phyloP scores from a whole-genome alignment of 37 sponge, comb jelly and placozoan species.

The Ephydatia muelleri region DNA sequence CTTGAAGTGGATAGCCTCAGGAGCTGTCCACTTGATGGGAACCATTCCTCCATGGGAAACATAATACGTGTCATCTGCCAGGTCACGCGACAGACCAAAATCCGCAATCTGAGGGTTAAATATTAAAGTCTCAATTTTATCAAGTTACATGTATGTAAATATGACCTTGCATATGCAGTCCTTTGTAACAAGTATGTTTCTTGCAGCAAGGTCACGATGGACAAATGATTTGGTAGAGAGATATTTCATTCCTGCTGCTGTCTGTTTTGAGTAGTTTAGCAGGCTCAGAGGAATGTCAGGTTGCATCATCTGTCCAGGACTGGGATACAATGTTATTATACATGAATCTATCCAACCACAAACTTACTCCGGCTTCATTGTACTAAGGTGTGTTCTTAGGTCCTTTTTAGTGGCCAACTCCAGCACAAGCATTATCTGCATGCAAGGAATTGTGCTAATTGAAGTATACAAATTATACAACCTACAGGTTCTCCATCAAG shows the following conservation, averaged over 20 bases:
- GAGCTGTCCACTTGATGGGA: slow-evolving; percentile 29
- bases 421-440: slow-evolving; percentile 34
- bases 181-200: neutral
- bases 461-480: neutral
- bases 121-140: neutral
- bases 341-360: neutral
- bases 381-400: slow-evolving; percentile 14
- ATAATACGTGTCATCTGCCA: slow-evolving; percentile 2
- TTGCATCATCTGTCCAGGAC: neutral
- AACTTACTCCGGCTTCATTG: neutral
- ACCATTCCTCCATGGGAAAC: neutral
- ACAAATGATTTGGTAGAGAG: neutral
- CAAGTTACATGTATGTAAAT: neutral
- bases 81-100: slow-evolving; percentile 23
- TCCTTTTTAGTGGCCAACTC: slow-evolving; percentile 33
- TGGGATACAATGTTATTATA: neutral
- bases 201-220: neutral
- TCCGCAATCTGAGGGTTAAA: slow-evolving; percentile 13
- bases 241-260: neutral
- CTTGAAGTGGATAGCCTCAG: slow-evolving; percentile 17
- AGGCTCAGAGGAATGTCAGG: neutral
- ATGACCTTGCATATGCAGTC: neutral
- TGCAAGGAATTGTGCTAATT: neutral
- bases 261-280: neutral
- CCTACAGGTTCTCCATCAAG: slow-evolving; percentile 39